Evolutionary conservation across 53 echinoderm and acorn worm species (phyloP).

Genomic region (Henricia sp.): DNA sequence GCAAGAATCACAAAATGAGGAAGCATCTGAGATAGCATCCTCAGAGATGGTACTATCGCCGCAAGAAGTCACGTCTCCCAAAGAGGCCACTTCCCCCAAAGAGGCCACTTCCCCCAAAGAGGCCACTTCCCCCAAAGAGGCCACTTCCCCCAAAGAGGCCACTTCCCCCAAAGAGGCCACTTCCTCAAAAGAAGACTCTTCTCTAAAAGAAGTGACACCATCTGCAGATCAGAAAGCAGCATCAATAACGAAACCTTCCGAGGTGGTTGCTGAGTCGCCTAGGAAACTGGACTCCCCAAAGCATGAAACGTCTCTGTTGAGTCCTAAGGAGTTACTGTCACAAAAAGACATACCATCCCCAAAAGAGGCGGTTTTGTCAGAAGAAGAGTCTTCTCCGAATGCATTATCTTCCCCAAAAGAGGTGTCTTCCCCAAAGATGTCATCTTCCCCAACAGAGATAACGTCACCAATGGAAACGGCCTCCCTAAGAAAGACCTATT

Average conservation of each 20-base stretch:
- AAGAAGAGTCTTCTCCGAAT: not conserved
- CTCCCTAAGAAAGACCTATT: constrained; percentile 5
- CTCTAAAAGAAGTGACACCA: too few relatives aligned
- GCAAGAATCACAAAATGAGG: not conserved
- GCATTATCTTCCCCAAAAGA: not conserved
- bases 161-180: not conserved
- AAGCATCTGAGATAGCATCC: too few relatives aligned
- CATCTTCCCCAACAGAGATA: constrained; percentile 4
- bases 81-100: constrained; percentile 14
- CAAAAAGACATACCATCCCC: too few relatives aligned
- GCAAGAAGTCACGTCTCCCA: not conserved
- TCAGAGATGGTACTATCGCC: too few relatives aligned
- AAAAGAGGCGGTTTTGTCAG: not conserved
- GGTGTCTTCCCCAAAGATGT: not conserved
- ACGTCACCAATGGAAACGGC: constrained; percentile 18
- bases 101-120: constrained; percentile 14
- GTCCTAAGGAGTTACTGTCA: not conserved
- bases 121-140: not conserved
- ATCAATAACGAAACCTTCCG: too few relatives aligned
- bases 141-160: not conserved
- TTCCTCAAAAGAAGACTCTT: too few relatives aligned
- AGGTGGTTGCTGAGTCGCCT: too few relatives aligned
- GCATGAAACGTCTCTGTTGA: too few relatives aligned
- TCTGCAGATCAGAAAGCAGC: too few relatives aligned
- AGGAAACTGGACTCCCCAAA: too few relatives aligned